Evolutionary conservation across 2,888 invertebrate genomes (phyloP).

Genomic region (Eupithecia vulgata): DNA sequence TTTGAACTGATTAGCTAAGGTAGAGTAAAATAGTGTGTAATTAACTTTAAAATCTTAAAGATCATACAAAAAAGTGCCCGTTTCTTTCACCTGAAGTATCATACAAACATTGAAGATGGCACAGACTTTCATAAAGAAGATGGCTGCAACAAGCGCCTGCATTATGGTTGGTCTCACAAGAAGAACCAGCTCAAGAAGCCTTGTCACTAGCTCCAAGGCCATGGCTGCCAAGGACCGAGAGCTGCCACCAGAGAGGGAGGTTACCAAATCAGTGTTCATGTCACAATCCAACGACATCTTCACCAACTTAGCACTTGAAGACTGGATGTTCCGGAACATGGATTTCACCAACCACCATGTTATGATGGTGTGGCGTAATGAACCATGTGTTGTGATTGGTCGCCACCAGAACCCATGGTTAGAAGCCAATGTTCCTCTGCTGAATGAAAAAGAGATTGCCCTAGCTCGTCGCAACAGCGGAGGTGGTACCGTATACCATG

Average conservation of each 20-base stretch:
- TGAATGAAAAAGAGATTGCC: conserved; percentile 87
- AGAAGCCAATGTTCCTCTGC: conserved; percentile 91
- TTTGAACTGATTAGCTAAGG: conserved; percentile 55
- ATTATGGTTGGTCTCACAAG: conserved; percentile 70
- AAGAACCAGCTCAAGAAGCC: conserved; percentile 67
- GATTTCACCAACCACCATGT: conserved; percentile 93
- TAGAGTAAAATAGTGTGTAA: conserved; percentile 49
- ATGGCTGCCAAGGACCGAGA: conserved; percentile 59
- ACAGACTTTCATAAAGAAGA: conserved; percentile 76
- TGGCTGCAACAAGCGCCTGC: conserved; percentile 69
- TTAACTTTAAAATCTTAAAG: conserved; percentile 65
- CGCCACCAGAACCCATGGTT: conserved; percentile 98
- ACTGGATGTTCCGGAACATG: conserved; percentile 96
- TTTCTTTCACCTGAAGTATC: conserved; percentile 51
- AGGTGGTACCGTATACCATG: conserved; percentile 98
- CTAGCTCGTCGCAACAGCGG: conserved; percentile 97
- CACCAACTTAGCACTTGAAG: conserved; percentile 97
- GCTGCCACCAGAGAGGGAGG: conserved; percentile 75
- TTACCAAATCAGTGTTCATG: conserved; percentile 94
- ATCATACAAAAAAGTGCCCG: conserved; percentile 82
- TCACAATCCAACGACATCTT: conserved; percentile 96
- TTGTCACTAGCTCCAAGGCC: conserved; percentile 60
- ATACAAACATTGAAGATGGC: conserved; percentile 69
- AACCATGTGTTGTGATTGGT: conserved; percentile 97
- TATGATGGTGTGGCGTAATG: conserved; percentile 95